Conservation (phyloP, 2,797 vertebrate species). For the Myioborus miniatus region DNA sequence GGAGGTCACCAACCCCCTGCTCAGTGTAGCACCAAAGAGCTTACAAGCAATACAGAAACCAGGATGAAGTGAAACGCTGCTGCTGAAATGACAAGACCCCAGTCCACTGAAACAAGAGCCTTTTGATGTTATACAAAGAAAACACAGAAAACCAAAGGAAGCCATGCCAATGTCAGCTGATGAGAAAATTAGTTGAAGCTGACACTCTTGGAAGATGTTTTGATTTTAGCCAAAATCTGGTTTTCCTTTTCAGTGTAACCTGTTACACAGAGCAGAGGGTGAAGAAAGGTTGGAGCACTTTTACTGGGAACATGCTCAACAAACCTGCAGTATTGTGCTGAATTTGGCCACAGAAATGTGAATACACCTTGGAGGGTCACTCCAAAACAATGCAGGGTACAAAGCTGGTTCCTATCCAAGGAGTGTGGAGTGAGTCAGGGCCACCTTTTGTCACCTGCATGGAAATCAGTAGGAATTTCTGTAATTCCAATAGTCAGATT, state of each 20-base stretch:
- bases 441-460: background rate
- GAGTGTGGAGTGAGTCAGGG: background rate
- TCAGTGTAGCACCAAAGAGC: background rate
- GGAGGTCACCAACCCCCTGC: background rate
- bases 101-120: background rate
- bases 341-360: background rate
- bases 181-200: background rate
- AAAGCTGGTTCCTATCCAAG: background rate
- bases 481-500: background rate
- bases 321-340: background rate
- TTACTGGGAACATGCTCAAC: background rate
- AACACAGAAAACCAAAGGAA: conserved; percentile 11
- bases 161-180: background rate
- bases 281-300: background rate
- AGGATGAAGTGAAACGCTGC: background rate
- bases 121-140: conserved; percentile 8
- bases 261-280: background rate
- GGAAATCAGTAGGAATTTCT: background rate
- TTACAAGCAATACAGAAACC: background rate
- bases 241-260: background rate
- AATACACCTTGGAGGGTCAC: background rate
- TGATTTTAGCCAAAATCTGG: background rate
- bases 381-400: background rate
- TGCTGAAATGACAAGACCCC: background rate
- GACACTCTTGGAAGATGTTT: background rate